Evolutionary conservation across 2,113 vertebrate species (phyloP).

Genomic region (Phaethon lepturus): DNA sequence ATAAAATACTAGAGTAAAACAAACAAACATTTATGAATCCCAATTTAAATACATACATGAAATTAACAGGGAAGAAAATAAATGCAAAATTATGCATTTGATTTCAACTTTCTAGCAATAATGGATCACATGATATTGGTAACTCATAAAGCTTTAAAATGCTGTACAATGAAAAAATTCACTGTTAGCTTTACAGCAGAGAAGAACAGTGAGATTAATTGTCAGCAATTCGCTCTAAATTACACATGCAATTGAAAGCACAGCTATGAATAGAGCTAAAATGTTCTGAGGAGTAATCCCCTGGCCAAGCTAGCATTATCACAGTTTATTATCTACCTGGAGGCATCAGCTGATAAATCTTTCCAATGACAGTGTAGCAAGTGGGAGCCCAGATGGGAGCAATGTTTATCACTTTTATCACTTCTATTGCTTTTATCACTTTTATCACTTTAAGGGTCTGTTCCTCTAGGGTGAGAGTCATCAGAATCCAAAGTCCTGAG

Average conservation of each 20-base stretch:
- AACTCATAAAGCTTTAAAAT: neutral
- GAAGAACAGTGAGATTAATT: neutral
- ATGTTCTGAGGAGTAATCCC: neutral
- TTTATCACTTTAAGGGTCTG: neutral
- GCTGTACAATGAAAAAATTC: neutral
- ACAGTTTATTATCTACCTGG: neutral
- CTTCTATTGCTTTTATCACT: neutral
- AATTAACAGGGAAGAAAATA: neutral
- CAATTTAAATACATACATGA: neutral
- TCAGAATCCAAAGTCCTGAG: neutral
- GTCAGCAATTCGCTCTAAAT: neutral
- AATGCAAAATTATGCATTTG: neutral
- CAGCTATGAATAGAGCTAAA: neutral
- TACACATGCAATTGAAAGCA: neutral
- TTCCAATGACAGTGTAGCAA: neutral
- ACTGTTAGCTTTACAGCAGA: neutral
- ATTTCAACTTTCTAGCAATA: neutral
- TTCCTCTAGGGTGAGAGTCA: neutral
- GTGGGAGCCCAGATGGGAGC: neutral
- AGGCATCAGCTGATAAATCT: neutral
- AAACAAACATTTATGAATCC: neutral
- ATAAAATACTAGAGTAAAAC: neutral
- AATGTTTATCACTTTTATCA: constrained; percentile 6
- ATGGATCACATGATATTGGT: neutral
- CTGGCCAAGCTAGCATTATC: neutral